A percentile compares a stretch with the other conserved stretches of the same genome.
These are phyloP conservation scores for Thunnus thynnus DNA, from an alignment of 2,113 vertebrate species.

Conservation along the genomic window DNA sequence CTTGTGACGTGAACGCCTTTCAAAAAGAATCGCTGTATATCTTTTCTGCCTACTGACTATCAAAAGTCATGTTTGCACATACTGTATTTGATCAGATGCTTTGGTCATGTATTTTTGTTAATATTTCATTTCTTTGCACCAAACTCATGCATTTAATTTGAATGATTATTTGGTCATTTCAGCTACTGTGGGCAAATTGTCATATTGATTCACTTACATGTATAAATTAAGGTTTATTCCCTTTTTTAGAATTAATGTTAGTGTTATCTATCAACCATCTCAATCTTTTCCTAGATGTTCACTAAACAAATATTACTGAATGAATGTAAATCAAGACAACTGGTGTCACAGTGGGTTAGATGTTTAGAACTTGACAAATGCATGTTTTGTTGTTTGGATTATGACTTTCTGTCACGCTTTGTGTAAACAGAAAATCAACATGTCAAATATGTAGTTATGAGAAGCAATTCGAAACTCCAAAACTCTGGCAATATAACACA, in stretches of 20 bases:
- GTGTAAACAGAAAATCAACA: not conserved
- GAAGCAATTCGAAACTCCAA: not conserved
- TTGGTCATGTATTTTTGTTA: not conserved
- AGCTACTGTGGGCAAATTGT: too few species aligned
- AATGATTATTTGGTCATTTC: too few species aligned
- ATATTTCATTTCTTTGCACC: not conserved
- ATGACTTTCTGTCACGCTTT: not conserved
- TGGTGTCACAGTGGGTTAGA: not conserved
- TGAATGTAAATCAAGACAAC: not conserved
- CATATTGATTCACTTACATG: too few species aligned
- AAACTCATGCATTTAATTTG: too few species aligned
- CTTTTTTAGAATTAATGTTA: too few species aligned
- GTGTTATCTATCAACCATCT: not conserved
- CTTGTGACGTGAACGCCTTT: constrained; percentile 24
- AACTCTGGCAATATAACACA: constrained; percentile 21
- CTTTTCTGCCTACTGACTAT: constrained; percentile 1
- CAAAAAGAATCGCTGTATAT: constrained; percentile 14
- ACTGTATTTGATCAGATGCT: not conserved
- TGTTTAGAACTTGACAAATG: not conserved
- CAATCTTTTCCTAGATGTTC: not conserved
- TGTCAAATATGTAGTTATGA: constrained; percentile 2
- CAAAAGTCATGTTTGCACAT: not conserved
- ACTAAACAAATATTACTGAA: too few species aligned
- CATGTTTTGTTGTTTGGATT: not conserved
- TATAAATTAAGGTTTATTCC: too few species aligned